Percentiles rank a stretch among this genome's conserved stretches.
phyloP scores from a whole-genome alignment of 1,140 invertebrate species.

The Drosophila eugracilis region DNA sequence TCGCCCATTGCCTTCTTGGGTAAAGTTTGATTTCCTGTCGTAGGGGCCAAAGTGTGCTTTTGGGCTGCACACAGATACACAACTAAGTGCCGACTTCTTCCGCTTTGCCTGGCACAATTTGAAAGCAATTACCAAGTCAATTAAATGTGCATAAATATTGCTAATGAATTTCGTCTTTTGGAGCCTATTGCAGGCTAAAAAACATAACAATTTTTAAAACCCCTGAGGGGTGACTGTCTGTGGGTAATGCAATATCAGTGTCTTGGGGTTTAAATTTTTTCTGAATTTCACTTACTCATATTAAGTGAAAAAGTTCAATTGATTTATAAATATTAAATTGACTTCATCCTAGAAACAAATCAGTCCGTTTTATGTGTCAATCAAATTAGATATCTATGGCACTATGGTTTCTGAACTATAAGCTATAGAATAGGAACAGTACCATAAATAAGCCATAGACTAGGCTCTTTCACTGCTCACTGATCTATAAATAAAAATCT shows the following conservation, averaged over 20 bases:
- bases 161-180: constrained; percentile 55
- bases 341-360: constrained; percentile 15
- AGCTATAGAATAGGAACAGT: constrained; percentile 8
- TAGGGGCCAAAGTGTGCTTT: constrained; percentile 53
- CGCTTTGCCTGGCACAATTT: constrained; percentile 59
- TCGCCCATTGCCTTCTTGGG: constrained; percentile 63
- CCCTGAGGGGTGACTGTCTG: background rate
- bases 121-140: constrained; percentile 64
- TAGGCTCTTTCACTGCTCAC: constrained; percentile 18
- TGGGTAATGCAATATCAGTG: background rate
- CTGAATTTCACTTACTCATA: background rate
- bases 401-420: constrained; percentile 17
- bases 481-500: constrained; percentile 37
- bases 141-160: constrained; percentile 72
- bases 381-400: constrained; percentile 28
- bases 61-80: constrained; percentile 38
- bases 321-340: constrained; percentile 1
- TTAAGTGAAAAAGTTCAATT: background rate
- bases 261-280: background rate
- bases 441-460: constrained; percentile 40
- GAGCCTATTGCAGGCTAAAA: constrained; percentile 8
- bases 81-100: constrained; percentile 11
- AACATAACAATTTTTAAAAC: background rate
- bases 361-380: constrained; percentile 24
- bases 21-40: constrained; percentile 56